Conservation (phyloP, 2,113 vertebrate genomes). For the Felis chaus region DNA sequence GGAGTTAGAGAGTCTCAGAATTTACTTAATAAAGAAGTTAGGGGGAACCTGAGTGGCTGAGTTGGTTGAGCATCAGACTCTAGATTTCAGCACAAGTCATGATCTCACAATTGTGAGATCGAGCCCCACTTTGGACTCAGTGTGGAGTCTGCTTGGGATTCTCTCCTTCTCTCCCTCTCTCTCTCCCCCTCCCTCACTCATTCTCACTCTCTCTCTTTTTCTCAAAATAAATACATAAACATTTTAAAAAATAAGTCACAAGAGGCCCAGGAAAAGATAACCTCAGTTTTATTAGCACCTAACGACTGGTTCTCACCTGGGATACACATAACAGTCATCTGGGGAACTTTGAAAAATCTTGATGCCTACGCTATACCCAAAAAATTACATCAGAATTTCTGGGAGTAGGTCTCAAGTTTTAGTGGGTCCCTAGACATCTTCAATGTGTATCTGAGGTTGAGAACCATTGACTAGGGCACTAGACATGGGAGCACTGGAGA, state of each 20-base stretch:
- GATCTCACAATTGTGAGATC: too few relatives aligned
- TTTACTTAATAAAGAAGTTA: not conserved
- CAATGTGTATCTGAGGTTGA: not conserved
- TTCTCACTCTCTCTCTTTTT: too few relatives aligned
- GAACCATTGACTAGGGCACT: not conserved
- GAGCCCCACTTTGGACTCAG: too few relatives aligned
- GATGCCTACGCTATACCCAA: not conserved
- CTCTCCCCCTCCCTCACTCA: too few relatives aligned
- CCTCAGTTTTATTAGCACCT: not conserved
- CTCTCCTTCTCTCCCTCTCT: too few relatives aligned
- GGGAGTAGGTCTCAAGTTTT: not conserved
- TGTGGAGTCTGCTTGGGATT: too few relatives aligned
- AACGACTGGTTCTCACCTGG: not conserved
- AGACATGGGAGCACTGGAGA: not conserved
- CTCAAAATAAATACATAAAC: too few relatives aligned
- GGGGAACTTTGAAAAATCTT: not conserved
- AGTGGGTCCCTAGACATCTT: not conserved
- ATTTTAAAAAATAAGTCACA: not conserved
- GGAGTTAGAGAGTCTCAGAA: not conserved
- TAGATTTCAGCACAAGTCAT: too few relatives aligned
- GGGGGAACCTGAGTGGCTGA: too few relatives aligned
- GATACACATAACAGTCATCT: not conserved
- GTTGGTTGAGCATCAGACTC: too few relatives aligned
- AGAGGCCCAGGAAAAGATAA: not conserved
- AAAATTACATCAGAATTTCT: not conserved